phyloP scores from a whole-genome alignment of 2,888 invertebrate genomes.

The Aphidoletes aphidimyza region DNA sequence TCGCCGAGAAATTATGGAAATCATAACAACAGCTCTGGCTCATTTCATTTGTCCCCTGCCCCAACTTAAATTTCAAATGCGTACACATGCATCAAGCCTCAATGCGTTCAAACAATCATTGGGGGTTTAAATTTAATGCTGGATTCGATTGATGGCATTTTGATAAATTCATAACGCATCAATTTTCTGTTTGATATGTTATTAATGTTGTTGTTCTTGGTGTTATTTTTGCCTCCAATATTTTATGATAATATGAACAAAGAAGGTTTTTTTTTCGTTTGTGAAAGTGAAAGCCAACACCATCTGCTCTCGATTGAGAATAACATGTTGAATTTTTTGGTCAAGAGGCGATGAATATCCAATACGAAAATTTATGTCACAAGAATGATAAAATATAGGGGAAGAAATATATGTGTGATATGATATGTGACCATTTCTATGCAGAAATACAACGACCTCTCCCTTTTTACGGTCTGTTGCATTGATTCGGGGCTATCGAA shows the following conservation, averaged over 20 bases:
- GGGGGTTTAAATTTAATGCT: too few species aligned
- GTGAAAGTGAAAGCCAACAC: background rate
- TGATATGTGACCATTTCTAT: slow-evolving; percentile 27
- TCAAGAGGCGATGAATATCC: background rate
- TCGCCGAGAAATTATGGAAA: slow-evolving; percentile 15
- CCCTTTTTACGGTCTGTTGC: slow-evolving; percentile 44
- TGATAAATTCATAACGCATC: too few species aligned
- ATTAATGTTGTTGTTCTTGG: too few species aligned
- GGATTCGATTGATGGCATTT: too few species aligned
- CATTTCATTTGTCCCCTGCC: background rate
- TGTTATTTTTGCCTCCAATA: too few species aligned
- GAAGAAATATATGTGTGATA: background rate
- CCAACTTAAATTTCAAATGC: too few species aligned
- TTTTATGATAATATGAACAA: background rate
- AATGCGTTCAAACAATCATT: too few species aligned
- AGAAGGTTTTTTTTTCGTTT: too few species aligned
- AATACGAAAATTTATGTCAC: slow-evolving; percentile 4
- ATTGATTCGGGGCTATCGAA: background rate
- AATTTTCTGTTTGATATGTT: too few species aligned
- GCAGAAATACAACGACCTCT: slow-evolving; percentile 13
- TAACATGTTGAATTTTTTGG: background rate
- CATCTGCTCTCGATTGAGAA: background rate
- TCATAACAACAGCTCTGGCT: background rate
- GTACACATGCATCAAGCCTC: too few species aligned
- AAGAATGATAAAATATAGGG: background rate